Evolutionary conservation across 2,888 invertebrate species (phyloP), one percentile per base, ranked within the genome.

Genomic region (Tanytarsus gracilentus): DNA sequence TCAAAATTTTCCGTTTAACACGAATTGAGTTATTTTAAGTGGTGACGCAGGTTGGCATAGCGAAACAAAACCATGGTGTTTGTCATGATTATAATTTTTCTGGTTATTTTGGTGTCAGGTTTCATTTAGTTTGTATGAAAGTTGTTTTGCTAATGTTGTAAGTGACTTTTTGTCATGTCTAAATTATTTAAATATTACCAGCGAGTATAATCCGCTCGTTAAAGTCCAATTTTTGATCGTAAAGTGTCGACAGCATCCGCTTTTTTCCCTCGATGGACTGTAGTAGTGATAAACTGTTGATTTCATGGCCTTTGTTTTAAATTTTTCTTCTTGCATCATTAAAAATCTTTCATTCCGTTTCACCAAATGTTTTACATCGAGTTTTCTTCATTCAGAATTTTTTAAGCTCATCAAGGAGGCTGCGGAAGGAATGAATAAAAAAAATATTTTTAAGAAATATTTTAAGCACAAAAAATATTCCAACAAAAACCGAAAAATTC

Each of bases 181-280:
- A 16, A 18, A 11, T 21, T 6, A 48, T 6, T 44, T 18, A 7
- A 61, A 64, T 76, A 83, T 82, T 71, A 85, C 85, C 79, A 85
- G 73, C 62, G 85, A 84, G 70, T 85, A 86, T 67, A 85, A 79
- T 63, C 84, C 85, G 69, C 84, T 83, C 64, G 81, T 83, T 68
- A 85, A 79, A 56, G 85, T 85, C 63, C 84, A 83, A 72, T 85
- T 83, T 71, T 84, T 83, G 65, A 83, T 82, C 74, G 84, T 83
- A 65, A 85, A 71, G 66, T 82, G 76, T 65, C 84, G 80, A 70
- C 85, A 84, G 68, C 75, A 83, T 67, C 75, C 74, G 66, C 73
- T 71, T 62, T 72, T 72, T 61, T 72, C 44, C 11, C 9, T 70
- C 61, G 73, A 64, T 65, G 74, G 72, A 66, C 77, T 77, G 66